These are phyloP conservation scores for Eulemur albifrons DNA, from an alignment of 2,797 vertebrate genomes.

Conservation along the genomic window DNA sequence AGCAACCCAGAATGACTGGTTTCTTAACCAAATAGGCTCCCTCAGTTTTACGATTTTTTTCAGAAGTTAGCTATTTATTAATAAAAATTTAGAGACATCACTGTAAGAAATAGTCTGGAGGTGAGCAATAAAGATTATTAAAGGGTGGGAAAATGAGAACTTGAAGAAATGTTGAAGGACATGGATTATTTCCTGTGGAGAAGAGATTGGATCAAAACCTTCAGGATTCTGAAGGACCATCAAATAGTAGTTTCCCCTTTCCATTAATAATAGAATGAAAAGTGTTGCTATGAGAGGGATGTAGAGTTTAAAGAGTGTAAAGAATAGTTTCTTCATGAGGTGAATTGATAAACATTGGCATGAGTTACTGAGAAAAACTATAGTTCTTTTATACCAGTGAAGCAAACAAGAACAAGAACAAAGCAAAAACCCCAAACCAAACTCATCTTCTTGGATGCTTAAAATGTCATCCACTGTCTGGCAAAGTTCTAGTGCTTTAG, in stretches of 20 bases:
- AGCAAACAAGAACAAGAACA: background rate
- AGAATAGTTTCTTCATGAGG: background rate
- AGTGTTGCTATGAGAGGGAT: background rate
- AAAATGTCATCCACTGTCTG: background rate
- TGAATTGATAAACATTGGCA: slow-evolving; percentile 1
- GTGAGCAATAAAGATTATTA: background rate
- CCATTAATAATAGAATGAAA: slow-evolving; percentile 20
- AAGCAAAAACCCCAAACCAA: background rate
- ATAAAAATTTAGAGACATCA: slow-evolving; percentile 6
- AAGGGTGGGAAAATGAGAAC: slow-evolving; percentile 15
- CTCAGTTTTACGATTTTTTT: slow-evolving; percentile 15
- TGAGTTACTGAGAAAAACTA: slow-evolving; percentile 30
- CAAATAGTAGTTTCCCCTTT: slow-evolving; percentile 6
- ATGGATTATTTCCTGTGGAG: background rate
- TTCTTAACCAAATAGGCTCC: slow-evolving; percentile 13
- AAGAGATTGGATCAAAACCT: slow-evolving; percentile 16
- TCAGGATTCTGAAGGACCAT: slow-evolving; percentile 10
- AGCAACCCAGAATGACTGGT: background rate
- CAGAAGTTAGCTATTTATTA: background rate
- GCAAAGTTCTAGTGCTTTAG: slow-evolving; percentile 16
- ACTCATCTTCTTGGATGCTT: slow-evolving; percentile 1
- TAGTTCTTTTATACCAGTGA: background rate
- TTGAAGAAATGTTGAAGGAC: slow-evolving; percentile 37
- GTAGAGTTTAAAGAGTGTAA: slow-evolving; percentile 32
- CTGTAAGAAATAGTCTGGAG: background rate